Evolutionary conservation across 2,113 vertebrate genomes (phyloP), one percentile per base, ranked within the genome.

Genomic region (Typhlomys cinereus): DNA sequence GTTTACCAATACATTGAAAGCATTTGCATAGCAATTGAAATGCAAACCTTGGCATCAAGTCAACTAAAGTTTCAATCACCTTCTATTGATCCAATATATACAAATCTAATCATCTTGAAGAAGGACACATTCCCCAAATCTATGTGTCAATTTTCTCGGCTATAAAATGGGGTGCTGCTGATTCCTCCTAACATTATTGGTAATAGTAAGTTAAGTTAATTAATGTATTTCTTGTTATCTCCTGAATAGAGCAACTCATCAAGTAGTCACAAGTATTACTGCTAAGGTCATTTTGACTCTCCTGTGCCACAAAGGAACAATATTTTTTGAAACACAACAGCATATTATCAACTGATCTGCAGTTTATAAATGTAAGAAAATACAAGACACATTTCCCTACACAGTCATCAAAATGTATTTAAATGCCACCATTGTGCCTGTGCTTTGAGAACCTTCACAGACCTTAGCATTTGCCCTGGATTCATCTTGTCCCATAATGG

Each of bases 261-360:
- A 84, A 88, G 20, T 74, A 71, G 31, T 25, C 85, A 57, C 36
- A n/a, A 13, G 36, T 82, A 67, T 41, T 54, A 64, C 34, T 66
- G 18, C 18, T 21, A 81, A 78, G 14, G 91, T 71, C 61, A 67
- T 83, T 87, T 74, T 88, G 74, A 87, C 12, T 1, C 1, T 70
- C 39, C 41, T 44, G 83, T 71, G 36, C 66, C 54, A 74, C 13
- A 27, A n/a, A 81, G 71, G 3, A 62, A 18, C 54, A 80, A 46
- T 59, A 61, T 12, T 52, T 92, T 93, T 82, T 85, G n/a, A 89
- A 91, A 75, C 48, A 71, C 39, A 78, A 67, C 25, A 61, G 21
- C 44, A 10, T 85, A n/a, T n/a, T n/a, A 54, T 75, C 21, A 89
- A 64, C 31, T 84, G 20, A 88, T n/a, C 5, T 48, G 57, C 67